Base-by-base conservation (phyloP, 2,888 invertebrate species). In the Seira musarum region DNA sequence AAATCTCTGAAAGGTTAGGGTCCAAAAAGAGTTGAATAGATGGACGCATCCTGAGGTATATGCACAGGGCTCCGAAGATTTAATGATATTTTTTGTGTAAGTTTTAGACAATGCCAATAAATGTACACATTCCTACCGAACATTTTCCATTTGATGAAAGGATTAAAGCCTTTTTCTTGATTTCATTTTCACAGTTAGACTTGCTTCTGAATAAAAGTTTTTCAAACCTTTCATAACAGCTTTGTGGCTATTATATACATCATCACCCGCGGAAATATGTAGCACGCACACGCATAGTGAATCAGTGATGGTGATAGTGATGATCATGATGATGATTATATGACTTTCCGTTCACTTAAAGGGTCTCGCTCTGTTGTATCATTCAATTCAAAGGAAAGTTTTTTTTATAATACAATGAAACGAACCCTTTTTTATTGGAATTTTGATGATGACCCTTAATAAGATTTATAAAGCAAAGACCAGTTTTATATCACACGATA, bases 91-190 rank as follows among this genome's bases (percentile, higher is more conserved):
- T 46, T 69, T 69, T 40, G 66, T 46, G 53, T 1, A 13, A 19
- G 30, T 17, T n/a, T n/a, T n/a, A n/a, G n/a, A n/a, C n/a, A n/a
- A n/a, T n/a, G n/a, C n/a, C n/a, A n/a, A n/a, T n/a, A n/a, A n/a
- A n/a, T n/a, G n/a, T n/a, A n/a, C n/a, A n/a, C n/a, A n/a, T n/a
- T n/a, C n/a, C n/a, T n/a, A n/a, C n/a, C n/a, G n/a, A n/a, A n/a
- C n/a, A n/a, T n/a, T n/a, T 53, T 35, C 67, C 70, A 30, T 77
- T 77, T 77, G 77, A 70, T 77, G 77, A 77, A 77, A 77, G 77
- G 77, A 77, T 77, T 77, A 70, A 77, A 77, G 21, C 65, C 63
- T 77, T 77, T 70, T 77, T 76, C 77, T 77, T 76, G 69, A 76
- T 76, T 76, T 66, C 66, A 61, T 67, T 73, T 73, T 65, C 57